Conservation (phyloP, 2,797 vertebrate species). For the Paratrypauchen microcephalus region DNA sequence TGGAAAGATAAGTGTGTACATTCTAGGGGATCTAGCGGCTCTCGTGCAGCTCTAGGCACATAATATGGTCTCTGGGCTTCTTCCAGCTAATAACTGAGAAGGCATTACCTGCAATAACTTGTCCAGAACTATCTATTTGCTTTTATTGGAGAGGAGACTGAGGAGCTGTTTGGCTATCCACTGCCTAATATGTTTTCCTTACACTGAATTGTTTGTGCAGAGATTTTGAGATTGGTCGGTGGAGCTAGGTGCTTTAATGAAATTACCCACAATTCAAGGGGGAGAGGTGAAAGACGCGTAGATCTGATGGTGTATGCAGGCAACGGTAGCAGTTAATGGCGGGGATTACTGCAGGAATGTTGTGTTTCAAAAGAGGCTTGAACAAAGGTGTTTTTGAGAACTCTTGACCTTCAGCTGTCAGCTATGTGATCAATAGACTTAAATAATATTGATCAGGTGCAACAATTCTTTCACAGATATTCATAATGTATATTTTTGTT, state of each 20-base stretch:
- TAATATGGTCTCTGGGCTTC: conserved; percentile 50
- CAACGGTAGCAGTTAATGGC: conserved; percentile 35
- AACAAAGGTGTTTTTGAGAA: conserved; percentile 24
- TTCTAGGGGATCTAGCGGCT: conserved; percentile 23
- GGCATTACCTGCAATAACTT: conserved; percentile 44
- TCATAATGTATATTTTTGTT: neutral
- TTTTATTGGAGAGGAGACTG: conserved; percentile 36
- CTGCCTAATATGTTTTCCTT: conserved; percentile 44
- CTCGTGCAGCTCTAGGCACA: conserved; percentile 8
- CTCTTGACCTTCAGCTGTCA: conserved; percentile 31
- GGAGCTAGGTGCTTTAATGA: conserved; percentile 35
- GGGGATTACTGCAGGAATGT: conserved; percentile 51
- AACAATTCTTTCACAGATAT: neutral
- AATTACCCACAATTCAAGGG: conserved; percentile 41
- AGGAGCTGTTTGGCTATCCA: conserved; percentile 10
- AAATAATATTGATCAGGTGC: neutral
- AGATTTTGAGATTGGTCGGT: conserved; percentile 28
- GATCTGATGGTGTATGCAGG: conserved; percentile 44
- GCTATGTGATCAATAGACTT: neutral
- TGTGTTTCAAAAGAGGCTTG: conserved; percentile 29
- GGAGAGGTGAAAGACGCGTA: conserved; percentile 40
- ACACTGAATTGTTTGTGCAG: conserved; percentile 19
- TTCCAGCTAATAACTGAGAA: conserved; percentile 31
- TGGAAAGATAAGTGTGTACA: conserved; percentile 23
- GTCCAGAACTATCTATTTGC: conserved; percentile 22